Conservation (phyloP, 2,797 vertebrate genomes). For the Sternotherus odoratus region DNA sequence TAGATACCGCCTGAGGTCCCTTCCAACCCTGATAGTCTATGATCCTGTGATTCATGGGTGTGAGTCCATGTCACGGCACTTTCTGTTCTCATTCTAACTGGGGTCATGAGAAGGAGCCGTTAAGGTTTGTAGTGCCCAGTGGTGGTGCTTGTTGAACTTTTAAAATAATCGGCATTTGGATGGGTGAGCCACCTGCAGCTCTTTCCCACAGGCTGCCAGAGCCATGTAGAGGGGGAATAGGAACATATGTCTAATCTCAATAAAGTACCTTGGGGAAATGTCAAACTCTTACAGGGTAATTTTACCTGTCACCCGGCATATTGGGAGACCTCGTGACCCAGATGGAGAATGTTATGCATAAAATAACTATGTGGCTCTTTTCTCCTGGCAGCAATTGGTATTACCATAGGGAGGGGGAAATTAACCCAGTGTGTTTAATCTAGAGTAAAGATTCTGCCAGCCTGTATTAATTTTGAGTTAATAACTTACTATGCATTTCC, state of each 20-base stretch:
- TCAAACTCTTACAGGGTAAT: slow-evolving; percentile 18
- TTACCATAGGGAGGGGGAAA: slow-evolving; percentile 5
- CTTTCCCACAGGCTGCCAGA: fast-evolving
- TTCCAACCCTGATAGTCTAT: too few species aligned
- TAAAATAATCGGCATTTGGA: slow-evolving; percentile 50
- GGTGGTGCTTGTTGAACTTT: background rate
- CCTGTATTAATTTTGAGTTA: background rate
- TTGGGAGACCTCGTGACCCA: slow-evolving; percentile 50
- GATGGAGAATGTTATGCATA: slow-evolving; percentile 36
- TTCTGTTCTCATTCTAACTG: slow-evolving; percentile 49
- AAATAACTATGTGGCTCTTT: slow-evolving; percentile 41
- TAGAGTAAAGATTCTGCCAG: background rate
- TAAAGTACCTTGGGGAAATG: background rate
- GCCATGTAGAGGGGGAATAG: background rate
- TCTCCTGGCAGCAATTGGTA: slow-evolving; percentile 15
- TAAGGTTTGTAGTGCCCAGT: slow-evolving; percentile 57
- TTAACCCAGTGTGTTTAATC: background rate
- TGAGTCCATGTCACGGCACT: slow-evolving; percentile 57
- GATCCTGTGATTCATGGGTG: too few species aligned
- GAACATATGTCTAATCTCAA: slow-evolving; percentile 43
- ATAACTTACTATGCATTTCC: background rate
- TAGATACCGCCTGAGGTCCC: too few species aligned
- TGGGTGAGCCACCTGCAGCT: background rate
- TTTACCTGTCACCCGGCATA: slow-evolving; percentile 46
- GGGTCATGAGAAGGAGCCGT: slow-evolving; percentile 54